Conservation (phyloP, 2,888 invertebrate species). For the Uloborus plumipes region DNA sequence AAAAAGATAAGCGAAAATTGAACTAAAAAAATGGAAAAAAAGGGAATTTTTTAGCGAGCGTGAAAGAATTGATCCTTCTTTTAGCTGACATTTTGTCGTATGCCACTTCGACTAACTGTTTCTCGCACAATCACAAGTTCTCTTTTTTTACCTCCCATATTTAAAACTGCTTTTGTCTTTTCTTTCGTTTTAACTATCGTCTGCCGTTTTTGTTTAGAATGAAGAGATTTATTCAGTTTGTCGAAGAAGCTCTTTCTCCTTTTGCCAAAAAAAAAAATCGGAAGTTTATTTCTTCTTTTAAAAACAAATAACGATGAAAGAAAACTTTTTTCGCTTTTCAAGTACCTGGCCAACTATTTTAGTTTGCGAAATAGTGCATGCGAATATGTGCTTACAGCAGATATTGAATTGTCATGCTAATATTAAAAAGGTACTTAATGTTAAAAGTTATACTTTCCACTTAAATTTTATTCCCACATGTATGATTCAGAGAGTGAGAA, state of each 20-base stretch:
- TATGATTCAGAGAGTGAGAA: too few relatives aligned
- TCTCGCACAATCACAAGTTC: slow-evolving; percentile 4
- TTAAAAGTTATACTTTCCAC: too few relatives aligned
- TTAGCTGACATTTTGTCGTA: slow-evolving; percentile 13
- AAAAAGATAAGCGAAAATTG: background rate
- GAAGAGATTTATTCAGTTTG: slow-evolving; percentile 7
- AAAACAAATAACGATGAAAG: too few relatives aligned
- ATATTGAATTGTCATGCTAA: too few relatives aligned
- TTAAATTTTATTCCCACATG: too few relatives aligned
- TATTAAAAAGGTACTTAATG: too few relatives aligned
- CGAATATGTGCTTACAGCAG: too few relatives aligned
- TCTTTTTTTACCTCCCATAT: background rate
- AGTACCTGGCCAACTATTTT: too few relatives aligned
- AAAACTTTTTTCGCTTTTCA: too few relatives aligned
- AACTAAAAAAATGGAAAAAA: background rate
- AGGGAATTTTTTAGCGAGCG: too few relatives aligned
- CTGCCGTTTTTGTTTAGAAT: background rate
- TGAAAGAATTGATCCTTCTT: slow-evolving; percentile 17
- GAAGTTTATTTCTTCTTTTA: background rate
- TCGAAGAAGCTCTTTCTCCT: slow-evolving; percentile 7
- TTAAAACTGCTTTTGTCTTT: background rate
- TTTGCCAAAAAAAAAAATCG: background rate
- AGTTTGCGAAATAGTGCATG: too few relatives aligned
- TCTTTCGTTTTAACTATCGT: background rate
- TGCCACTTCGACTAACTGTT: slow-evolving; percentile 13